A percentile compares a stretch with the other conserved stretches of the same genome.
phyloP scores from a whole-genome alignment of 1,140 invertebrate species.

The honey bee (Apis mellifera) region Amel_HAv3.1 CM009942.2:1475001-1475500 shows the following conservation, averaged over 20 bases:
- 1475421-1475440: neutral
- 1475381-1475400: constrained; percentile 25
- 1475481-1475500: constrained; percentile 30
- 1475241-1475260: too few species aligned
- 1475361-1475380: constrained; percentile 15
- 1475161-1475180: constrained; percentile 3
- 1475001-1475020: neutral
- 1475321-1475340: neutral
- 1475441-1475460: constrained; percentile 46
- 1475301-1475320: neutral
- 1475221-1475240: constrained; percentile 6
- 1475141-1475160: constrained; percentile 24
- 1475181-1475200: neutral
- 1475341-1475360: constrained; percentile 21
- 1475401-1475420: neutral
- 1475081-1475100: neutral
- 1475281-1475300: neutral
- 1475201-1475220: constrained; percentile 37
- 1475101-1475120: constrained; percentile 25
- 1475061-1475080: neutral
- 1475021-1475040: neutral
- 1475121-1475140: constrained; percentile 25
- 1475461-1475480: constrained; percentile 55
- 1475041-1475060: neutral
- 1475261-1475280: neutral